phyloP scores from a whole-genome alignment of 2,888 invertebrate species.

The Aplocera efformata region DNA sequence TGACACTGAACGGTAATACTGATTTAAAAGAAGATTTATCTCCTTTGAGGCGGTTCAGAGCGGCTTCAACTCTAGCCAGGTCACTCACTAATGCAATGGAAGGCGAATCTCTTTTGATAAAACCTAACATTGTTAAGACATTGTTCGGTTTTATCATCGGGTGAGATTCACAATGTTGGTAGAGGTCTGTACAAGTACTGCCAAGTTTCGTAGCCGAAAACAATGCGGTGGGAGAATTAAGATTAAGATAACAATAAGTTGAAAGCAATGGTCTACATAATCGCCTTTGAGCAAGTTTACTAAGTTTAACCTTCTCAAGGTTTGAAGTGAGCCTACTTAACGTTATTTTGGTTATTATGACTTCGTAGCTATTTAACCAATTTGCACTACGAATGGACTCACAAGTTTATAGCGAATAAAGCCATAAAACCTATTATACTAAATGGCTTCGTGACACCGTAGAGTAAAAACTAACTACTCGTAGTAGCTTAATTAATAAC shows the following conservation, averaged over 20 bases:
- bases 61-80: constrained; percentile 9
- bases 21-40: constrained; percentile 34
- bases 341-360: constrained; percentile 2
- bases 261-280: constrained; percentile 11
- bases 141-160: constrained; percentile 6
- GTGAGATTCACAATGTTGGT: background rate
- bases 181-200: background rate
- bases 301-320: constrained; percentile 17
- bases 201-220: constrained; percentile 6
- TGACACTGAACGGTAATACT: constrained; percentile 28
- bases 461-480: constrained; percentile 9
- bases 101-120: constrained; percentile 9
- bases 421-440: constrained; percentile 12
- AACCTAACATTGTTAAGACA: constrained; percentile 8
- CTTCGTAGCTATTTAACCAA: constrained; percentile 7
- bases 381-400: constrained; percentile 3
- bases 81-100: constrained; percentile 1
- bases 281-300: constrained; percentile 16
- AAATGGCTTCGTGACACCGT: constrained; percentile 15
- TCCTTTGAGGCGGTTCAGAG: constrained; percentile 43
- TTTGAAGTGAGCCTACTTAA: constrained; percentile 13
- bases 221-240: constrained; percentile 3
- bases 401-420: constrained; percentile 13
- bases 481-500: constrained; percentile 1
- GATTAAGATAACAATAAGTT: constrained; percentile 6